A percentile compares a stretch with the other conserved stretches of the same genome.
Evolutionary conservation across 2,113 vertebrate species (phyloP).

Genomic region (Calonectris borealis): DNA sequence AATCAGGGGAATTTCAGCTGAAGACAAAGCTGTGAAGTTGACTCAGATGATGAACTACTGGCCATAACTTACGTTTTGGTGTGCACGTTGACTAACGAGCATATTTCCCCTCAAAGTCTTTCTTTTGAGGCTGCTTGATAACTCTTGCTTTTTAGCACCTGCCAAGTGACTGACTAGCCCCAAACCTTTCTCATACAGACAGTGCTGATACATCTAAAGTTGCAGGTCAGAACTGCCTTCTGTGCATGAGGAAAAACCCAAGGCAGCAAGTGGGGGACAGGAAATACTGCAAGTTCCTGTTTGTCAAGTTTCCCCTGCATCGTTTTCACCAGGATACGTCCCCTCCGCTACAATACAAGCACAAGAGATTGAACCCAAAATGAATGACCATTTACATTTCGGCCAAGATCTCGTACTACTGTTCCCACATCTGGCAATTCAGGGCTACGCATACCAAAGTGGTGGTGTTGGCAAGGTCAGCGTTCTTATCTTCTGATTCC

Average conservation of each 20-base stretch:
- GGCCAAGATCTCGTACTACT: background rate
- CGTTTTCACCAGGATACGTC: background rate
- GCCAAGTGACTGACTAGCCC: background rate
- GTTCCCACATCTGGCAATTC: background rate
- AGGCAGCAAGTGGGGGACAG: background rate
- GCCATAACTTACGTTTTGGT: background rate
- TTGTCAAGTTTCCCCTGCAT: background rate
- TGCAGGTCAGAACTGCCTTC: background rate
- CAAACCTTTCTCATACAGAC: background rate
- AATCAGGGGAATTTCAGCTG: background rate
- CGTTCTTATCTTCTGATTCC: background rate
- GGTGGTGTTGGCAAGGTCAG: background rate
- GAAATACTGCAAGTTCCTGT: constrained; percentile 5
- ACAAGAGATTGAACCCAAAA: background rate
- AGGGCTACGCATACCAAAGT: background rate
- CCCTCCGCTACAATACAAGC: accelerated
- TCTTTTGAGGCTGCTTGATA: no score
- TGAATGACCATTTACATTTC: background rate
- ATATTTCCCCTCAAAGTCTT: background rate
- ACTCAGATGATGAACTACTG: background rate
- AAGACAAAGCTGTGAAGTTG: background rate
- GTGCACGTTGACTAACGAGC: background rate
- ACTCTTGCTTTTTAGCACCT: background rate
- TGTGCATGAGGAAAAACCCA: background rate
- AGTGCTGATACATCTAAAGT: background rate